Evolutionary conservation across 2,888 invertebrate genomes (phyloP), one percentile per base, ranked within the genome.

Genomic region (Theretra japonica): DNA sequence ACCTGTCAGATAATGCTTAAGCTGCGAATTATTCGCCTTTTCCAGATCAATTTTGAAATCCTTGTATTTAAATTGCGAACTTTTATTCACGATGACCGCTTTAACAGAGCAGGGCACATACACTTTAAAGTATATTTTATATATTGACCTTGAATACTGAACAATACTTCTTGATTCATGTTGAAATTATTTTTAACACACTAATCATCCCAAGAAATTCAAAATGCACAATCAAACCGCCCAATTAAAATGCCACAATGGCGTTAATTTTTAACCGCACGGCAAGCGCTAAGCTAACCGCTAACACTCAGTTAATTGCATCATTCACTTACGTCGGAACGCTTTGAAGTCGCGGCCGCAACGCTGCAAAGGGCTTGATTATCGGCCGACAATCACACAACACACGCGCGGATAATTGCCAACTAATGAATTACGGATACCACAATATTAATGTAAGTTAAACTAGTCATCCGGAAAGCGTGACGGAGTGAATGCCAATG

Each of bases 1-100:
- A 83, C 83, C 83, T 82, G 84, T 81, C 82, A 82, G 83, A 82
- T 84, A 80, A 82, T 80, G 80, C 80, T 80, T 80, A 79, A 79
- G 75, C 59, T 57, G 28, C 28, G 50, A 28, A 50, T 53, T 58
- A 65, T 65, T 53, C 30, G 53, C 7, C 21, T 70, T 28, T 50
- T 53, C 21, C 30, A 15, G 19, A 62, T 53, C n/a, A 53, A 58
- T 59, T 41, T 59, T 59, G 8, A 65, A 65, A 41, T 23, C 5
- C 53, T n/a, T 65, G 33, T 65, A 23, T 65, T 65, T 41, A 23
- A 48, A 23, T 11, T 21, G 6, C 1, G 30, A 5, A 33, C 11
- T 23, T 23, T 48, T 48, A 1, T 53, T 5, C n/a, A 7, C 19
- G 53, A 19, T 6, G 0, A 53, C 6, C n/a, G n/a, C 17, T 15